phyloP scores from a whole-genome alignment of 2,797 vertebrate genomes.

The Lagodon rhomboides region DNA sequence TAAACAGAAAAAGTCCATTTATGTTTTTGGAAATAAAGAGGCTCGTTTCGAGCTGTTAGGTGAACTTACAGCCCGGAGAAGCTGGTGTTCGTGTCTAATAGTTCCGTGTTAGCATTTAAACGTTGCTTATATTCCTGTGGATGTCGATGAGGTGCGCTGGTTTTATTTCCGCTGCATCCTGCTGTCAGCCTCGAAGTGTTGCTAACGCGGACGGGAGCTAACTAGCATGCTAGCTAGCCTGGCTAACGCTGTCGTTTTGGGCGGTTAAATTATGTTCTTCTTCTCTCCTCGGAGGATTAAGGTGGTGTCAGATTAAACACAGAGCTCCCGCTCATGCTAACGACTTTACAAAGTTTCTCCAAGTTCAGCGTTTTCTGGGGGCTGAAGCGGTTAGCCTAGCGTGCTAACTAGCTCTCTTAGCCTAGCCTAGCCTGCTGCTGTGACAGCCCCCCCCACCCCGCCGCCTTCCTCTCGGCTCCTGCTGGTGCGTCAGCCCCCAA shows the following conservation, averaged over 20 bases:
- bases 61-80: neutral
- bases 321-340: fast-evolving
- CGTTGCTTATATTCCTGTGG: too few species aligned
- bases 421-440: conserved; percentile 35
- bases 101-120: too few species aligned
- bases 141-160: neutral
- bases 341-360: conserved; percentile 27
- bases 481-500: conserved; percentile 46
- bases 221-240: neutral
- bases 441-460: conserved; percentile 23
- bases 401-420: conserved; percentile 36
- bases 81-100: too few species aligned
- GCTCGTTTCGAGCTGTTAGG: neutral
- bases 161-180: neutral
- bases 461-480: conserved; percentile 23
- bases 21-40: neutral
- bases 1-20: neutral
- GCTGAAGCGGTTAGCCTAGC: conserved; percentile 34
- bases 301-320: fast-evolving
- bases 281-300: neutral
- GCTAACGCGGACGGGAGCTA: conserved; percentile 22
- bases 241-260: neutral
- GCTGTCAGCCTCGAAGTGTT: conserved; percentile 2
- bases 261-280: neutral
- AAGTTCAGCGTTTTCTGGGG: conserved; percentile 2